phyloP scores from a whole-genome alignment of 2,888 invertebrate species.

The Drosophila paramelanica region DNA sequence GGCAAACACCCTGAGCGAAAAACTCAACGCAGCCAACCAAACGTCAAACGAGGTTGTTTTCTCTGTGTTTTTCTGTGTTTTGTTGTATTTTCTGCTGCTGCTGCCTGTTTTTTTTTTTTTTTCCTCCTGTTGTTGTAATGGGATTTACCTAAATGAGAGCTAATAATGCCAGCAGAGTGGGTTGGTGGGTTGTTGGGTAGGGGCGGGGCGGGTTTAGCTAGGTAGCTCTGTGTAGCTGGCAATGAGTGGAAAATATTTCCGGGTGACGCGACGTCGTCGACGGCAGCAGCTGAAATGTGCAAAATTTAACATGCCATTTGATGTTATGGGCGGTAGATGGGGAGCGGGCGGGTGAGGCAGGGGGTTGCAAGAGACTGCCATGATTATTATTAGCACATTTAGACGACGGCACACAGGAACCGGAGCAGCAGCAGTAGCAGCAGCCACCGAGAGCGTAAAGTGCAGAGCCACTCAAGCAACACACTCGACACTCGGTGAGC shows the following conservation, averaged over 20 bases:
- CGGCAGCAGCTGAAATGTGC: conserved; percentile 47
- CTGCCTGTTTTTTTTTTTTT: conserved; percentile 9
- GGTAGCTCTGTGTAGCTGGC: conserved; percentile 11
- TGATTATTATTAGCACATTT: conserved; percentile 81
- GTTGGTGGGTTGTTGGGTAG: conserved; percentile 1
- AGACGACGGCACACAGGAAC: conserved; percentile 44
- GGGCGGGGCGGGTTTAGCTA: too few species aligned
- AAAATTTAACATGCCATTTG: conserved; percentile 77
- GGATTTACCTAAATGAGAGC: conserved; percentile 80
- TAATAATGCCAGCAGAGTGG: conserved; percentile 60
- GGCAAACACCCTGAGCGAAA: neutral
- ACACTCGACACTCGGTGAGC: conserved; percentile 70
- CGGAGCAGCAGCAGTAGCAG: conserved; percentile 11
- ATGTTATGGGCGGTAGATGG: conserved; percentile 44
- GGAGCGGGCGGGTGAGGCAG: neutral
- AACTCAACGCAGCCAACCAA: conserved; percentile 68
- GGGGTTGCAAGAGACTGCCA: conserved; percentile 52
- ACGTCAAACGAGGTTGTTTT: conserved; percentile 62
- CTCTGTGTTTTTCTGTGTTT: neutral
- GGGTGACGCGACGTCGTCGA: conserved; percentile 54
- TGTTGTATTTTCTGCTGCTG: conserved; percentile 12
- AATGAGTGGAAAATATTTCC: conserved; percentile 76
- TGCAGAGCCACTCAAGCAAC: conserved; percentile 76
- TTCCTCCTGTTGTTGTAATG: conserved; percentile 52
- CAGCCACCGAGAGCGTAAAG: conserved; percentile 59